Evolutionary conservation across 2,888 invertebrate species (phyloP).

Genomic region (Pollenia angustigena): DNA sequence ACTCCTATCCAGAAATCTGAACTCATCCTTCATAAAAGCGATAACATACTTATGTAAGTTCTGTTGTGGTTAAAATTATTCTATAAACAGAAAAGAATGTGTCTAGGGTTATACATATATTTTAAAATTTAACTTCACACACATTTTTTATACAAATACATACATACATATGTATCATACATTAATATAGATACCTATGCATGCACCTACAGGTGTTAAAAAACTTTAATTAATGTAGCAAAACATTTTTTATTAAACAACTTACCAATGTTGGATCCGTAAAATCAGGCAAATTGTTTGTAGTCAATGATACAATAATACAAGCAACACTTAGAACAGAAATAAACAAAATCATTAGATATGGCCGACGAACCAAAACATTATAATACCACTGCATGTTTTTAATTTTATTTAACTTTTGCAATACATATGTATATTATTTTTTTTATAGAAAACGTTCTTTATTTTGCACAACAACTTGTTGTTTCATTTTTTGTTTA

Average conservation of each 20-base stretch:
- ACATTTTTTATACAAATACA: too few relatives aligned
- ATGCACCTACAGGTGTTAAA: constrained; percentile 1
- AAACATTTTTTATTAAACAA: neutral
- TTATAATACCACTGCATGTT: constrained; percentile 87
- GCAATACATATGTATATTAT: neutral
- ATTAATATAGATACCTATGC: constrained; percentile 4
- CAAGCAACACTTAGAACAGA: constrained; percentile 88
- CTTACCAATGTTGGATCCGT: constrained; percentile 92
- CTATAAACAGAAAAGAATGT: too few relatives aligned
- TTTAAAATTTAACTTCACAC: too few relatives aligned
- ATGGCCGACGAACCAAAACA: constrained; percentile 88
- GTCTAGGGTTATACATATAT: too few relatives aligned
- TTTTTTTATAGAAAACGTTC: neutral
- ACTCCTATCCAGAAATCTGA: too few relatives aligned
- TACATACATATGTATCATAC: too few relatives aligned
- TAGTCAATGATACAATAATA: constrained; percentile 87
- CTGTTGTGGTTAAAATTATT: too few relatives aligned
- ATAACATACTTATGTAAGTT: too few relatives aligned
- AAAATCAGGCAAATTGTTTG: constrained; percentile 90
- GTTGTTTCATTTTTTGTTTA: constrained; percentile 43
- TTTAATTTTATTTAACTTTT: constrained; percentile 1
- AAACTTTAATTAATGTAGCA: neutral
- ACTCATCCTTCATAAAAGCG: too few relatives aligned
- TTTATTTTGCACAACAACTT: constrained; percentile 41
- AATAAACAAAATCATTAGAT: constrained; percentile 87